Conservation (phyloP, 2,797 vertebrate species). For the Columba guinea region DNA sequence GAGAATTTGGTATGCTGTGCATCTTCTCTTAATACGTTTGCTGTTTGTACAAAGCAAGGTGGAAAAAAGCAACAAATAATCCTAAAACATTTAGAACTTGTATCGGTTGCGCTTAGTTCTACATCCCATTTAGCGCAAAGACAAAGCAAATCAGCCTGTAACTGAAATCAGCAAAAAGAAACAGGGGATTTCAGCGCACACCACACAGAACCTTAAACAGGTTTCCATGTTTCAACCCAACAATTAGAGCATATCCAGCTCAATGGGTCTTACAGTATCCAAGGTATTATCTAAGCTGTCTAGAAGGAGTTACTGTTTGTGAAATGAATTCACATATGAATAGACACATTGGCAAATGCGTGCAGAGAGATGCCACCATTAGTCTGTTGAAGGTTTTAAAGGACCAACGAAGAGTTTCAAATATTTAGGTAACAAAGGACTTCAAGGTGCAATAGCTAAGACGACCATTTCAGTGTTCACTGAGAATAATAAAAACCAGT, state of each 20-base stretch:
- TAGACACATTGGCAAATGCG: not conserved
- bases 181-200: not conserved
- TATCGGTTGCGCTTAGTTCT: not conserved
- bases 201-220: not conserved
- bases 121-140: not conserved
- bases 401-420: not conserved
- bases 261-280: not conserved
- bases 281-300: not conserved
- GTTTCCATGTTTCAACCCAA: not conserved
- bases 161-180: conserved; percentile 2
- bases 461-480: not conserved
- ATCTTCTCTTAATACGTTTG: not conserved
- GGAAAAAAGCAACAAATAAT: not conserved
- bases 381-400: not conserved
- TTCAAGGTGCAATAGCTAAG: not conserved
- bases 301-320: not conserved
- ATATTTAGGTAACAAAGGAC: not conserved
- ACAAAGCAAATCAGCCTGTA: not conserved
- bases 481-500: not conserved
- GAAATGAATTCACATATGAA: not conserved
- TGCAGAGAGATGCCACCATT: not conserved
- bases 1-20: not conserved
- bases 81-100: not conserved
- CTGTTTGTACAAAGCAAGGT: not conserved
- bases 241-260: not conserved